Conservation (phyloP, 2,113 vertebrate genomes). For the Microcebus jonahi region DNA sequence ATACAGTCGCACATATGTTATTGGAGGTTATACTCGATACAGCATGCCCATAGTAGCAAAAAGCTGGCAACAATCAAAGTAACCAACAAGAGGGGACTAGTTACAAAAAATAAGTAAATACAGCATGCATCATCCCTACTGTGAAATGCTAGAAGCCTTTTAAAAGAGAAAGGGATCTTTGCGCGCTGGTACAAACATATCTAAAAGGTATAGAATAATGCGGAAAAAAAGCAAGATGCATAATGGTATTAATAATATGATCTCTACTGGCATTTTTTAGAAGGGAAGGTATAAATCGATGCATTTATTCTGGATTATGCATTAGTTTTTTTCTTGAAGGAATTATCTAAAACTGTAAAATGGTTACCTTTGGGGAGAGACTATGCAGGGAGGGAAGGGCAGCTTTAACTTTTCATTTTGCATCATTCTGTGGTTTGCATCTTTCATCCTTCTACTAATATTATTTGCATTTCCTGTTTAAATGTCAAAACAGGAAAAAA, state of each 20-base stretch:
- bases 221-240: too few species aligned
- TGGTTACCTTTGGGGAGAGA: neutral
- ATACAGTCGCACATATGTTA: neutral
- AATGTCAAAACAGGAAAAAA: constrained; percentile 52
- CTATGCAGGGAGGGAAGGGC: fast-evolving
- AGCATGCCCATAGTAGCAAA: neutral
- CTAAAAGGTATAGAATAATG: neutral
- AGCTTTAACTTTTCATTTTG: fast-evolving
- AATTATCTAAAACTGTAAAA: neutral
- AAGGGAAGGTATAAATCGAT: neutral
- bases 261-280: neutral
- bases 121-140: neutral
- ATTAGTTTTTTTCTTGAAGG: neutral
- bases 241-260: neutral
- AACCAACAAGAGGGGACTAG: neutral
- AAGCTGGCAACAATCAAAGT: neutral
- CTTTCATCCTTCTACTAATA: neutral
- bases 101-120: neutral
- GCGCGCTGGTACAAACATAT: neutral
- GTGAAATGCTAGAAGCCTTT: neutral
- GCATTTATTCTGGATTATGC: neutral
- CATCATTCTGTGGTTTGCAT: neutral
- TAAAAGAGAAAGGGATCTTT: neutral
- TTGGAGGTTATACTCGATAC: fast-evolving
- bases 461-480: constrained; percentile 17